These are phyloP conservation scores for Venustaconcha ellipsiformis DNA, from an alignment of 1,140 invertebrate genomes.

Conservation along the genomic window DNA sequence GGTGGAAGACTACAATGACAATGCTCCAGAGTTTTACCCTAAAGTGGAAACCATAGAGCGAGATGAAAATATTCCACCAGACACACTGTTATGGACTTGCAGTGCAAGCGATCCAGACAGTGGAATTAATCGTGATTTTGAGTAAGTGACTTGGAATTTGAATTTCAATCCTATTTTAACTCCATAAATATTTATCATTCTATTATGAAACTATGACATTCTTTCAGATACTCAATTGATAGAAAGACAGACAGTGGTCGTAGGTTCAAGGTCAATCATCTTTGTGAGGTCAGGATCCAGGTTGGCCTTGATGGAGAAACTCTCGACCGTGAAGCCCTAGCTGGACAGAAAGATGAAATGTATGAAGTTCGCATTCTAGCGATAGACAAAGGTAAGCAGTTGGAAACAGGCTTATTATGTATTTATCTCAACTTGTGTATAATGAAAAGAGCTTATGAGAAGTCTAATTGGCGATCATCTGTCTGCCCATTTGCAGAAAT, in stretches of 20 bases:
- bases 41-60: constrained; percentile 37
- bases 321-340: constrained; percentile 41
- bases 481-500: too few relatives aligned
- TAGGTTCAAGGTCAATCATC: constrained; percentile 12
- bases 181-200: too few relatives aligned
- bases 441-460: too few relatives aligned
- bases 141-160: constrained; percentile 36
- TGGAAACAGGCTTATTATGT: too few relatives aligned
- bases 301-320: constrained; percentile 42
- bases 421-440: too few relatives aligned
- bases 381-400: constrained; percentile 40
- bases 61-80: constrained; percentile 40
- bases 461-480: too few relatives aligned
- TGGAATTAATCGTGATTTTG: constrained; percentile 49
- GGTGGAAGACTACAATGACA: constrained; percentile 59
- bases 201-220: neutral
- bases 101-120: constrained; percentile 51
- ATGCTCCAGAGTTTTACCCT: constrained; percentile 46
- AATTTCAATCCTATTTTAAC: neutral
- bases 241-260: constrained; percentile 29
- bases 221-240: constrained; percentile 51
- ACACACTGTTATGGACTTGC: constrained; percentile 44
- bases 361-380: constrained; percentile 40
- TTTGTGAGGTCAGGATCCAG: constrained; percentile 34
- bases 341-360: constrained; percentile 18